A percentile compares a stretch with the other conserved stretches of the same genome.
phyloP scores from a whole-genome alignment of 2,797 vertebrate species.

The Dendrocincla fuliginosa region DNA sequence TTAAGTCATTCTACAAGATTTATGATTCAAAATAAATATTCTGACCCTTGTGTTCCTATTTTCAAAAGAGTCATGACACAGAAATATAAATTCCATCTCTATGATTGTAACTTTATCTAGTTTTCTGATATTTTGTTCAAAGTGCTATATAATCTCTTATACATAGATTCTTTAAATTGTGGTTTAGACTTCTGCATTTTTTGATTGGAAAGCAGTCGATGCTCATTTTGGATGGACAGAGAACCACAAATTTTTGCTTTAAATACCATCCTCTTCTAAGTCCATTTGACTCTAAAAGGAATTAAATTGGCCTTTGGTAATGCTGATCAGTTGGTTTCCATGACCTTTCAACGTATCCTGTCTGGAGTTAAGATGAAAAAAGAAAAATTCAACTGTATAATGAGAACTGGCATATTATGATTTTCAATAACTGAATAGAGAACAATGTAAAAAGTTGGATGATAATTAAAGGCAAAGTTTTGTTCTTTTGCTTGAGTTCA shows the following conservation, averaged over 20 bases:
- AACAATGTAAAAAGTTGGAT: constrained; percentile 13
- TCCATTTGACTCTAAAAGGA: constrained; percentile 50
- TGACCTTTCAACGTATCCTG: constrained; percentile 62
- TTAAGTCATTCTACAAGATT: neutral
- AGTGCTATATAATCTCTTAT: neutral
- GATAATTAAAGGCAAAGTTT: constrained; percentile 48
- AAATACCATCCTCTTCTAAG: constrained; percentile 55
- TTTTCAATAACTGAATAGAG: constrained; percentile 29
- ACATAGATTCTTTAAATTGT: neutral
- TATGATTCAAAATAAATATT: neutral
- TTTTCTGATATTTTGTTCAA: neutral
- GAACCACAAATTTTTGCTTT: neutral
- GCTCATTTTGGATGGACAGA: neutral
- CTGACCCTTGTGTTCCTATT: neutral
- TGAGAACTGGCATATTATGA: constrained; percentile 25
- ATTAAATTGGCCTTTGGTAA: constrained; percentile 64
- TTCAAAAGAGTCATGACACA: neutral
- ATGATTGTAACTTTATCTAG: neutral
- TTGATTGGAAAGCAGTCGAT: neutral
- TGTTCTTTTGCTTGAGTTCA: neutral
- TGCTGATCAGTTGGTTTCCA: constrained; percentile 32
- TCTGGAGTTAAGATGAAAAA: constrained; percentile 17
- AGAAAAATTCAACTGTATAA: neutral
- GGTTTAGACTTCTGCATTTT: neutral
- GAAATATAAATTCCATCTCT: neutral